These are phyloP conservation scores for Stenoptilia bipunctidactyla DNA, from an alignment of 2,888 invertebrate species.

Conservation along the genomic window DNA sequence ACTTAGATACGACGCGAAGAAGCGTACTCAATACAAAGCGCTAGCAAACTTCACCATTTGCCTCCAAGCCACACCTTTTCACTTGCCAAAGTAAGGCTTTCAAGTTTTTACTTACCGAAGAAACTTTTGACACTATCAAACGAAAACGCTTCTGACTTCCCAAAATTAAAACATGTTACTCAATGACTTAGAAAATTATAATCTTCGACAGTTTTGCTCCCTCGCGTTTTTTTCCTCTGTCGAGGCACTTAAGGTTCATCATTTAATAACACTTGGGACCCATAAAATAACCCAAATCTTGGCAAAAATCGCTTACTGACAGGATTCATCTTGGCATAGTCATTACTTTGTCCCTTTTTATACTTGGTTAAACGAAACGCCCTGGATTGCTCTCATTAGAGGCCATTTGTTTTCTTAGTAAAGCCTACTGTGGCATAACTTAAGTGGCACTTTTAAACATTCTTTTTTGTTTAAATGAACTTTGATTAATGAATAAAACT, in stretches of 20 bases:
- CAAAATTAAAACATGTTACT: too few relatives aligned
- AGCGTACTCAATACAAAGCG: conserved; percentile 22
- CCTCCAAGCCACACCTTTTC: neutral
- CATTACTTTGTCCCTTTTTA: conserved; percentile 22
- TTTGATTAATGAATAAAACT: neutral
- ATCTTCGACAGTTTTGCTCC: too few relatives aligned
- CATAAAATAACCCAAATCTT: conserved; percentile 1
- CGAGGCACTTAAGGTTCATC: neutral
- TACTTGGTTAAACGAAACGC: conserved; percentile 29
- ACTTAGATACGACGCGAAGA: conserved; percentile 10
- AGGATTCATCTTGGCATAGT: conserved; percentile 24
- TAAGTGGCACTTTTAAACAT: neutral
- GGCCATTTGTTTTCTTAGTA: conserved; percentile 26
- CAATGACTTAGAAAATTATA: too few relatives aligned
- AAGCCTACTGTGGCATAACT: conserved; percentile 11
- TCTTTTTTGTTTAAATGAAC: neutral
- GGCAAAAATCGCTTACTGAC: conserved; percentile 9
- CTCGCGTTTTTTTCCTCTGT: neutral
- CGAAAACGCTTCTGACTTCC: too few relatives aligned
- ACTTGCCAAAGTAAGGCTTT: neutral
- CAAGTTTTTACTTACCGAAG: conserved; percentile 7
- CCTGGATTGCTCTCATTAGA: conserved; percentile 31
- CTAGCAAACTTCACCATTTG: conserved; percentile 14
- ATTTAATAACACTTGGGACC: neutral
- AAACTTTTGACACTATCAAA: neutral